Base-by-base conservation (phyloP, 2,888 invertebrate genomes). In the Drosophila lacicola region DNA sequence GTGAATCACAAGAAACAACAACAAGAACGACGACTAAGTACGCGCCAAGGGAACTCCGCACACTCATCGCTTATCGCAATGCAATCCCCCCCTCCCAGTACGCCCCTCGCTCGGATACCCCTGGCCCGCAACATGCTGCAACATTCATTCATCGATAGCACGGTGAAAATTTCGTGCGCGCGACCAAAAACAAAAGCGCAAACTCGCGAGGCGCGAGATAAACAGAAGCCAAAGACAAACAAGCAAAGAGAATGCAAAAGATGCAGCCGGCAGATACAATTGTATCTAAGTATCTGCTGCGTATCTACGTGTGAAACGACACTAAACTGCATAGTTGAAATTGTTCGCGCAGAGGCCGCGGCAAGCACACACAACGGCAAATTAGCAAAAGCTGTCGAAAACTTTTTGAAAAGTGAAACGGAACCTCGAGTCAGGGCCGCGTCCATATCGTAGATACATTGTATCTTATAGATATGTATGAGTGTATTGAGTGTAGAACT, bases 401-500 rank as follows among this genome's bases (percentile, higher is more conserved):
- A 70, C 60, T 70, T 71, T 67, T 69, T 71, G 72, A 81, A 84
- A 84, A 84, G 85, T 81, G 89, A 89, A 84, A 84, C 84, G 89
- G 85, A 87, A 84, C 84, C 75, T 66, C 64, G 68, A 62, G 70
- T 84, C 89, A 86, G 80, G 89, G 89, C 55, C 89, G 8, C 29
- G 29, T 29, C 29, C 29, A 8, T 29, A 29, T 29, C 29, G 29
- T 8, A 29, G 29, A 29, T 29, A 34, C 55, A 36, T 11, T 36
- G 45, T 41, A 11, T n/a, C 34, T 50, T 46, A 9, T 54, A 37
- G 14, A 51, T 53, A 10, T 39, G 17, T 51, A 41, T 41, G 25
- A 36, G 36, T 13, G 8, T 19, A 39, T 33, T 33, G 9, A 41
- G 10, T 29, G 44, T 54, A 65, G 72, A 78, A 70, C 55, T 78